These are phyloP conservation scores for Nestor notabilis DNA, from an alignment of 2,113 vertebrate genomes.

Conservation along the genomic window DNA sequence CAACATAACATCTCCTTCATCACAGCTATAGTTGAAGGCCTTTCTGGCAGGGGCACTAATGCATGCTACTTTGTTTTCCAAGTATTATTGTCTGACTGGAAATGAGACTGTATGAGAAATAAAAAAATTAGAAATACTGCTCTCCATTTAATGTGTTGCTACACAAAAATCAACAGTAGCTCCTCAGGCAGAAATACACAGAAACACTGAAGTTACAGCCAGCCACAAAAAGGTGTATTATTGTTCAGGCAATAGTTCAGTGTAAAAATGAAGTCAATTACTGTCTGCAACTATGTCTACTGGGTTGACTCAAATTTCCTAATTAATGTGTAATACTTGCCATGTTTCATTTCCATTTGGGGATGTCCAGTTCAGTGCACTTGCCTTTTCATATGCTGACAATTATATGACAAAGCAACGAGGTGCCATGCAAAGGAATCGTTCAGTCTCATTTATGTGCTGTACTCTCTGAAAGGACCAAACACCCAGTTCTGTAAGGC, in stretches of 20 bases:
- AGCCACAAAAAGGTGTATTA: not conserved
- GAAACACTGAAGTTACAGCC: not conserved
- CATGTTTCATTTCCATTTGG: not conserved
- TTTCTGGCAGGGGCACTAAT: not conserved
- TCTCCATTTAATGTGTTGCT: not conserved
- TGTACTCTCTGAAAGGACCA: not conserved
- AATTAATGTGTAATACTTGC: not conserved
- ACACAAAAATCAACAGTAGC: not conserved
- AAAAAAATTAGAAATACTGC: not conserved
- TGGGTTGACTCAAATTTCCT: not conserved
- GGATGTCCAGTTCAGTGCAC: not conserved
- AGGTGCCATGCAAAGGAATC: rapidly evolving
- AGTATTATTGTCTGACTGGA: not conserved
- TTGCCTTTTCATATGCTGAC: not conserved
- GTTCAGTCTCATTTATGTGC: not conserved
- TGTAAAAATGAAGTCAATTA: not conserved
- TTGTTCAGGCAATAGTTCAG: not conserved
- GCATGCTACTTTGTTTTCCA: not conserved
- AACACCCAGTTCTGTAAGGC: not conserved
- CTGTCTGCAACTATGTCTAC: not conserved
- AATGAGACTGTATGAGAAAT: not conserved
- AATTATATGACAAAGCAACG: rapidly evolving
- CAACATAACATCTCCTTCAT: not conserved
- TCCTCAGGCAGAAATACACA: not conserved
- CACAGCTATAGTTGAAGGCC: not conserved